Evolutionary conservation across 1,140 invertebrate genomes (phyloP).

Genomic region (Delia radicum): DNA sequence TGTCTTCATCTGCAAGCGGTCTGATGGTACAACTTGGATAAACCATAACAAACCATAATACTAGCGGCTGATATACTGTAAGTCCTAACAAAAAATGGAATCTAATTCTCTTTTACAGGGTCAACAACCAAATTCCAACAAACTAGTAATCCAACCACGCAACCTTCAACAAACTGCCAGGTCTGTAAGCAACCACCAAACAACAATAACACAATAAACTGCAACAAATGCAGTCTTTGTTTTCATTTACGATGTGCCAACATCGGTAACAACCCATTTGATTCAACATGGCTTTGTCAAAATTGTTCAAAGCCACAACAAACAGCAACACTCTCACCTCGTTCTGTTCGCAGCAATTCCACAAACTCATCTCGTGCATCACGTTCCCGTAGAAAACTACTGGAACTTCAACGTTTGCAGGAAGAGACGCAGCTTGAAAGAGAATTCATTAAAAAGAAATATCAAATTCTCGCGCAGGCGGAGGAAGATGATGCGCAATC

Average conservation of each 20-base stretch:
- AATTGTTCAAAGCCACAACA: background rate
- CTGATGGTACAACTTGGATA: too few relatives aligned
- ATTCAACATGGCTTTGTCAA: background rate
- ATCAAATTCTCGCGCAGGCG: background rate
- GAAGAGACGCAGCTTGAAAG: background rate
- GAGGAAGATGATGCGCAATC: background rate
- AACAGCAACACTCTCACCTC: background rate
- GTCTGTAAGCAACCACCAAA: background rate
- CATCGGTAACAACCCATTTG: background rate
- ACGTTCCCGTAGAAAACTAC: background rate
- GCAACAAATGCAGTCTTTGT: background rate
- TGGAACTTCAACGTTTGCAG: background rate
- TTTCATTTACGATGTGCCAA: background rate
- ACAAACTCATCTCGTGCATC: background rate
- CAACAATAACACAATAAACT: background rate
- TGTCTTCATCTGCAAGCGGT: too few relatives aligned
- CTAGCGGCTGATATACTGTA: background rate
- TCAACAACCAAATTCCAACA: background rate
- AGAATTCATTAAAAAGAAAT: background rate
- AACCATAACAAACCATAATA: background rate
- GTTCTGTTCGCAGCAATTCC: background rate
- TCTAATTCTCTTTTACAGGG: background rate
- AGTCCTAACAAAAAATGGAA: background rate
- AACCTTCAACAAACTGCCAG: background rate
- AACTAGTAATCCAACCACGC: background rate